Evolutionary conservation across 2,113 vertebrate genomes (phyloP).

Genomic region (Pholis gunnellus): DNA sequence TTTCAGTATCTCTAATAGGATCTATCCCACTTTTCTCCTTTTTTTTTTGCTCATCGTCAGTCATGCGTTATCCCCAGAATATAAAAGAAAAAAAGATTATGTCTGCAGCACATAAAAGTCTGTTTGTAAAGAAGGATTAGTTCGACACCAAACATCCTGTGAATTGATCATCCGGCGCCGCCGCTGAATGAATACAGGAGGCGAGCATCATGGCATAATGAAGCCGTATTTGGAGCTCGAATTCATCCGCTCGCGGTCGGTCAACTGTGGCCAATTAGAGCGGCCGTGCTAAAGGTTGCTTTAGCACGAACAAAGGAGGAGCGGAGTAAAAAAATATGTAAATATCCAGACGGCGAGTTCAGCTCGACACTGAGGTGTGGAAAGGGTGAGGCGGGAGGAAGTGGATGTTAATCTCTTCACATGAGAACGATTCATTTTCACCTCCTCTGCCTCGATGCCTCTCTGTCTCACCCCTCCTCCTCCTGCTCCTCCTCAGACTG

Average conservation of each 20-base stretch:
- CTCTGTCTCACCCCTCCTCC: not conserved
- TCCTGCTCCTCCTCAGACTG: slow-evolving; percentile 15
- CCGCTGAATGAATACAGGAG: slow-evolving; percentile 13
- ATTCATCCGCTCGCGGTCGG: slow-evolving; percentile 29
- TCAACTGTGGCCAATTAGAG: slow-evolving; percentile 54
- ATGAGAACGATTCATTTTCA: slow-evolving; percentile 46
- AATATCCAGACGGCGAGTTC: slow-evolving; percentile 19
- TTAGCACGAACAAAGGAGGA: slow-evolving; percentile 28
- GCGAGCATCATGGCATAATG: not conserved
- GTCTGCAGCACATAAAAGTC: slow-evolving; percentile 52
- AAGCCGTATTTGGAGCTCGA: slow-evolving; percentile 32
- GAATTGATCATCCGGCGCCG: slow-evolving; percentile 25
- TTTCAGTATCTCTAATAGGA: slow-evolving; percentile 64
- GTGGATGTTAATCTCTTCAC: slow-evolving; percentile 49
- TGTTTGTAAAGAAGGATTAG: slow-evolving; percentile 60
- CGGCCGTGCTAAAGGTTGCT: not conserved
- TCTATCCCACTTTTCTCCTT: slow-evolving; percentile 20
- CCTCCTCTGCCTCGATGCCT: slow-evolving; percentile 44
- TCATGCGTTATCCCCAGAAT: slow-evolving; percentile 35
- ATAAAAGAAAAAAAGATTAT: slow-evolving; percentile 55
- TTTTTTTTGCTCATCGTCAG: slow-evolving; percentile 30
- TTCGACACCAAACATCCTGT: not conserved
- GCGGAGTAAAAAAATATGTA: not conserved
- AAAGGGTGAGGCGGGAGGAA: slow-evolving; percentile 11
- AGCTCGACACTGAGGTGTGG: slow-evolving; percentile 20